Percentiles rank a stretch among this genome's conserved stretches.
Conservation (phyloP, 2,888 invertebrate genomes). For the Pristionchus maxplancki region DNA sequence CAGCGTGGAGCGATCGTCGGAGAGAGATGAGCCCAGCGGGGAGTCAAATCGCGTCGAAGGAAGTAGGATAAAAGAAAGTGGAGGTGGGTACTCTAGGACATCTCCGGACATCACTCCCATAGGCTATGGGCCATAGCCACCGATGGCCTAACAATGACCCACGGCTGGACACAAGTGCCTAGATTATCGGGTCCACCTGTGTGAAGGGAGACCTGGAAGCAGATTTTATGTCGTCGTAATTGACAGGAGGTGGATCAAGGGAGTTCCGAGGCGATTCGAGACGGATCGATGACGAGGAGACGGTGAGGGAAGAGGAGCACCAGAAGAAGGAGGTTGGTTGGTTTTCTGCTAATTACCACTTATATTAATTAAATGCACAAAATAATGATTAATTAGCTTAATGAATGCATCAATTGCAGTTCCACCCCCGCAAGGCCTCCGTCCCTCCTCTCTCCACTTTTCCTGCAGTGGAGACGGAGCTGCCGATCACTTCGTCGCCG, state of each 20-base stretch:
- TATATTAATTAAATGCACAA: too few relatives aligned
- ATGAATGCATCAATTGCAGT: not conserved
- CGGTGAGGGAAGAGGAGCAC: not conserved
- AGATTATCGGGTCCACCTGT: too few relatives aligned
- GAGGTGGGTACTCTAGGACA: too few relatives aligned
- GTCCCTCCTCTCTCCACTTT: not conserved
- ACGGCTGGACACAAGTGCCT: too few relatives aligned
- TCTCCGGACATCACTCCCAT: too few relatives aligned
- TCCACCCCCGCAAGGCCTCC: slow-evolving; percentile 38
- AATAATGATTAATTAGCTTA: too few relatives aligned
- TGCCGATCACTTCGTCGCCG: slow-evolving; percentile 42
- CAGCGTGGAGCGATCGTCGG: slow-evolving; percentile 21
- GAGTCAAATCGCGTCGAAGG: not conserved
- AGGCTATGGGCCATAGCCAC: too few relatives aligned
- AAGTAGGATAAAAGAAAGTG: not conserved
- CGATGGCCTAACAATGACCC: too few relatives aligned
- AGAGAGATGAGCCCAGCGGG: slow-evolving; percentile 26
- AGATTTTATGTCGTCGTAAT: too few relatives aligned
- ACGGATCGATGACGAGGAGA: not conserved
- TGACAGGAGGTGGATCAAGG: not conserved
- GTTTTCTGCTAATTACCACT: too few relatives aligned
- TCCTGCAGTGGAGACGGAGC: not conserved
- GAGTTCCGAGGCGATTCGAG: slow-evolving; percentile 13
- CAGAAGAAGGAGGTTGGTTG: not conserved
- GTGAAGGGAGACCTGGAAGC: too few relatives aligned